Evolutionary conservation across 1,140 invertebrate species (phyloP).

Genomic region (Diachasmimorpha longicaudata): DNA sequence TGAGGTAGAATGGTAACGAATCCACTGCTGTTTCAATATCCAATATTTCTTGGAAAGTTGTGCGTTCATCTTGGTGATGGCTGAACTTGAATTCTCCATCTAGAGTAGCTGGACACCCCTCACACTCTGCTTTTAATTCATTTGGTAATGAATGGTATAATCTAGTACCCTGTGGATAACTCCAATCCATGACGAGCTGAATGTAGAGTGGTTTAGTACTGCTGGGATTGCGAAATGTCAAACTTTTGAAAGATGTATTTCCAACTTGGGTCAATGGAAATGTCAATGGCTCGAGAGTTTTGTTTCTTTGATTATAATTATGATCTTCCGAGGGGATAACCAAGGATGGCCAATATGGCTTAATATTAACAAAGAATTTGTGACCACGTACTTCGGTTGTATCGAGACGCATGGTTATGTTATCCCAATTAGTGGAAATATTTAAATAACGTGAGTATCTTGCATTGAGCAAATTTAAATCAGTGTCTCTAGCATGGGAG

Average conservation of each 20-base stretch:
- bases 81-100: conserved; percentile 55
- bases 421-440: conserved; percentile 64
- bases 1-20: conserved; percentile 54
- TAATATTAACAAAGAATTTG: conserved; percentile 73
- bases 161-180: conserved; percentile 62
- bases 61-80: conserved; percentile 38
- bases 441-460: conserved; percentile 67
- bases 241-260: conserved; percentile 72
- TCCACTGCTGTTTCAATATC: conserved; percentile 39
- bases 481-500: conserved; percentile 67
- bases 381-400: conserved; percentile 78
- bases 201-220: conserved; percentile 66
- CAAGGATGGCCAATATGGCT: conserved; percentile 76
- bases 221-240: conserved; percentile 69
- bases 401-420: conserved; percentile 78
- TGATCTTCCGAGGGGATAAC: conserved; percentile 46
- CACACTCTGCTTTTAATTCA: conserved; percentile 54
- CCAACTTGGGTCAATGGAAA: conserved; percentile 86
- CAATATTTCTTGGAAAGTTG: conserved; percentile 44
- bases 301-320: conserved; percentile 33
- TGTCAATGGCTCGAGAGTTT: conserved; percentile 63
- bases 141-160: conserved; percentile 63
- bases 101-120: conserved; percentile 45
- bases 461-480: conserved; percentile 67
- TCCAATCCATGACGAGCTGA: conserved; percentile 70